Conservation (phyloP, 2,113 vertebrate species). For the Clarias batrachus region DNA sequence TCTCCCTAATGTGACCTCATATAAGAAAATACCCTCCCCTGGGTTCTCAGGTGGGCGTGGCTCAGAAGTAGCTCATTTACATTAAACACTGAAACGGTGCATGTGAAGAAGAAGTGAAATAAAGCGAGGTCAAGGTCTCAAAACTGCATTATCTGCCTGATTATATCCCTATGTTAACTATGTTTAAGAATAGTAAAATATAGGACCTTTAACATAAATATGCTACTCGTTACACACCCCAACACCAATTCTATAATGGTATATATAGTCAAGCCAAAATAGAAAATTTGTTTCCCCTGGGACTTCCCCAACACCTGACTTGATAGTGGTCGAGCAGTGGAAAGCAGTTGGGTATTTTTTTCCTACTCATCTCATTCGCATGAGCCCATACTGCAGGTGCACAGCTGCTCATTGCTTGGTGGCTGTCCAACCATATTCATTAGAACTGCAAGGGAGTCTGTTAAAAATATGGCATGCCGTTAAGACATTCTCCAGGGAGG, state of each 20-base stretch:
- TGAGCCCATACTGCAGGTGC: constrained; percentile 16
- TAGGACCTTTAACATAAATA: background rate
- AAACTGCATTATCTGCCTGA: too few species aligned
- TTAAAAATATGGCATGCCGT: constrained; percentile 46
- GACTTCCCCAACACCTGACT: constrained; percentile 58
- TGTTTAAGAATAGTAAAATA: too few species aligned
- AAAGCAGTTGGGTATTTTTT: constrained; percentile 38
- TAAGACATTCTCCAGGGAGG: constrained; percentile 49
- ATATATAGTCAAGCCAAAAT: constrained; percentile 34
- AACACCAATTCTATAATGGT: background rate
- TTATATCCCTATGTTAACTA: too few species aligned
- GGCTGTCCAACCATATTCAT: constrained; percentile 45
- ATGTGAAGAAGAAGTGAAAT: too few species aligned
- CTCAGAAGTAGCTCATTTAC: too few species aligned
- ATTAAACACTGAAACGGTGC: too few species aligned
- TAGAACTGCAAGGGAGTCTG: constrained; percentile 43
- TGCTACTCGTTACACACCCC: background rate
- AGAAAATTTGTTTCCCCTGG: constrained; percentile 55
- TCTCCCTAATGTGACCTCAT: too few species aligned
- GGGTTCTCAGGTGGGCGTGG: too few species aligned
- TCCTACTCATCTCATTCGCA: constrained; percentile 35
- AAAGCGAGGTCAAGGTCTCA: too few species aligned
- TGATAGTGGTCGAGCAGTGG: background rate
- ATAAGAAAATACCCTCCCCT: too few species aligned
- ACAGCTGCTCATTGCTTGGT: constrained; percentile 38